Conservation (phyloP, 1,140 invertebrate species). For the Heliconius eleuchia region DNA sequence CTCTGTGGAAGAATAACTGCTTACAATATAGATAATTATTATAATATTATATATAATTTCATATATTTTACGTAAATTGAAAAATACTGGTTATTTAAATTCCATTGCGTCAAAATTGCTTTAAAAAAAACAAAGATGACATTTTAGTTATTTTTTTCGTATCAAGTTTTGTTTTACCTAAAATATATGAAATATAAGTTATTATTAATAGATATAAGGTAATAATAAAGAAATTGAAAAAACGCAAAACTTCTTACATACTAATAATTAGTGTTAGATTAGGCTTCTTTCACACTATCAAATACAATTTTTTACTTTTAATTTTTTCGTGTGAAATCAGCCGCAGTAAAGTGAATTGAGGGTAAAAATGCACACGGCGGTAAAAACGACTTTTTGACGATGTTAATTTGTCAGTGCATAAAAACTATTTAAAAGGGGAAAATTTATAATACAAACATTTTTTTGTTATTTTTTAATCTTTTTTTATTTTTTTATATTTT, state of each 20-base stretch:
- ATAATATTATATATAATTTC: background rate
- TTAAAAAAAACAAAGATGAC: background rate
- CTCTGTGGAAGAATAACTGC: background rate
- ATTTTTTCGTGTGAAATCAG: slow-evolving; percentile 15
- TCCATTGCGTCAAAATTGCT: background rate
- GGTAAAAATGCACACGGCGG: slow-evolving; percentile 25
- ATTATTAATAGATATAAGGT: slow-evolving; percentile 22
- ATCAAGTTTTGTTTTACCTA: background rate
- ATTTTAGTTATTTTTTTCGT: background rate
- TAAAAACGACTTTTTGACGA: background rate
- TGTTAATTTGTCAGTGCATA: slow-evolving; percentile 16
- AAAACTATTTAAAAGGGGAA: slow-evolving; percentile 36
- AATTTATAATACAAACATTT: slow-evolving; percentile 63
- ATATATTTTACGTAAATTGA: background rate
- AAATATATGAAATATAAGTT: slow-evolving; percentile 22
- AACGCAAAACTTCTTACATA: slow-evolving; percentile 27
- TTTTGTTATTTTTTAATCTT: slow-evolving; percentile 52
- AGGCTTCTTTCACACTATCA: slow-evolving; percentile 17
- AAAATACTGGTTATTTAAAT: background rate
- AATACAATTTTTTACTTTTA: background rate
- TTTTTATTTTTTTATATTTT: slow-evolving; percentile 53
- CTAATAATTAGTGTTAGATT: slow-evolving; percentile 25
- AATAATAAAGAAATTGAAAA: slow-evolving; percentile 23
- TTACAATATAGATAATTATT: background rate
- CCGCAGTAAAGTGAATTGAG: slow-evolving; percentile 19